phyloP scores from a whole-genome alignment of 1,140 invertebrate genomes.

The Drosophila bocki region DNA sequence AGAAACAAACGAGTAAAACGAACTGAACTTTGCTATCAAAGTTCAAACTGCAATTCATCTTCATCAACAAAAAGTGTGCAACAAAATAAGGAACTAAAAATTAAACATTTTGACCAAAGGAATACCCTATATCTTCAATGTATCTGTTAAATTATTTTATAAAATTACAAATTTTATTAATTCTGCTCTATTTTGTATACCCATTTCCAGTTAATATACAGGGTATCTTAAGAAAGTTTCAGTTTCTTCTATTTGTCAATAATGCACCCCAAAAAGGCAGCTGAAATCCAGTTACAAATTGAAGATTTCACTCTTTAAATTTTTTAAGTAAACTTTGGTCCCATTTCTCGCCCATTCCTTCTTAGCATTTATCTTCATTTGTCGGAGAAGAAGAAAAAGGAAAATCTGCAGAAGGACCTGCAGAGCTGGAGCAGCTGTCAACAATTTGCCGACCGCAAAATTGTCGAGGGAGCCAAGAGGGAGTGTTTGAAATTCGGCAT shows the following conservation, averaged over 20 bases:
- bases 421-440: constrained; percentile 60
- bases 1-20: constrained; percentile 14
- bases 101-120: neutral
- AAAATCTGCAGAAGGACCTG: constrained; percentile 16
- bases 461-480: constrained; percentile 66
- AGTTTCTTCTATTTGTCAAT: constrained; percentile 16
- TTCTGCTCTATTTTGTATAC: neutral
- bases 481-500: constrained; percentile 49
- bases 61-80: constrained; percentile 61
- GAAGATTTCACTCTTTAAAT: constrained; percentile 43
- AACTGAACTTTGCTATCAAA: constrained; percentile 59
- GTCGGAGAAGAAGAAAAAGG: constrained; percentile 35
- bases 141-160: no score
- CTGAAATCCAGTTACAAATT: constrained; percentile 13
- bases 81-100: constrained; percentile 8
- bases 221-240: neutral
- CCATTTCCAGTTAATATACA: neutral
- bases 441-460: constrained; percentile 75
- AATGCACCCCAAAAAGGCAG: constrained; percentile 8
- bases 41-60: constrained; percentile 81
- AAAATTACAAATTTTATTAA: neutral
- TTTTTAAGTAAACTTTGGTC: constrained; percentile 30
- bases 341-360: constrained; percentile 7
- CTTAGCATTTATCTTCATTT: constrained; percentile 77
- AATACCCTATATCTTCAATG: neutral